Evolutionary conservation across 2,797 vertebrate genomes (phyloP).

Genomic region (Macropodus opercularis): DNA sequence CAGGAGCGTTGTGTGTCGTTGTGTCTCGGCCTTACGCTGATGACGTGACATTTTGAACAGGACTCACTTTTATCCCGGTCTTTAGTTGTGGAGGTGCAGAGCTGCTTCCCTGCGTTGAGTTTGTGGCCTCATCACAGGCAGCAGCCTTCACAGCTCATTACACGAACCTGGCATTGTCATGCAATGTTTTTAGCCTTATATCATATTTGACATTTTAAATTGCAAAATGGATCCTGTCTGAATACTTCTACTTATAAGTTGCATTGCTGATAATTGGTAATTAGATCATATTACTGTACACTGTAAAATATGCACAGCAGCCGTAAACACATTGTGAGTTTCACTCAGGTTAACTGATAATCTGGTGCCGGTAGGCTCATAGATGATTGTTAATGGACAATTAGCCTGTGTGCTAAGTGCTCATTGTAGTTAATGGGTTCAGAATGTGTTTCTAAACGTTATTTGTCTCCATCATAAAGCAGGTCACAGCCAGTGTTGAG

Average conservation of each 20-base stretch:
- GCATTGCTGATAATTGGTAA: slow-evolving; percentile 13
- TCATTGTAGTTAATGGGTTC: slow-evolving; percentile 35
- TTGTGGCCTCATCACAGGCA: slow-evolving; percentile 60
- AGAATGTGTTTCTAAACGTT: slow-evolving; percentile 10
- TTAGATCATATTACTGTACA: slow-evolving; percentile 8
- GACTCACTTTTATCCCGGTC: slow-evolving; percentile 38
- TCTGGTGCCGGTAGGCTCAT: slow-evolving; percentile 29
- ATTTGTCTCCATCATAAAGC: background rate
- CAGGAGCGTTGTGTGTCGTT: slow-evolving; percentile 20
- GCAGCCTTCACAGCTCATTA: slow-evolving; percentile 76
- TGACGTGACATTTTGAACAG: slow-evolving; percentile 49
- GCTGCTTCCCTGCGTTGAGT: slow-evolving; percentile 55
- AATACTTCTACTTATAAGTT: slow-evolving; percentile 39
- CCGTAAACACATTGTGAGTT: slow-evolving; percentile 40
- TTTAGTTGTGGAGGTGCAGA: slow-evolving; percentile 35
- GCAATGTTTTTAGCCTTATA: slow-evolving; percentile 32
- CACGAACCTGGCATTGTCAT: slow-evolving; percentile 62
- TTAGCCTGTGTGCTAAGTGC: slow-evolving; percentile 32
- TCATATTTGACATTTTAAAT: slow-evolving; percentile 31
- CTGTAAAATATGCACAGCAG: slow-evolving; percentile 4
- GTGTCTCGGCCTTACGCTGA: slow-evolving; percentile 25
- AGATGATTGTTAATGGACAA: slow-evolving; percentile 47
- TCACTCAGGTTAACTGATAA: slow-evolving; percentile 53
- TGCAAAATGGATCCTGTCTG: background rate
- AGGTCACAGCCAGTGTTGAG: background rate